Percentiles rank a stretch among this genome's conserved stretches.
phyloP scores from a whole-genome alignment of 2,888 invertebrate species.

The Slavum lentiscoides region DNA sequence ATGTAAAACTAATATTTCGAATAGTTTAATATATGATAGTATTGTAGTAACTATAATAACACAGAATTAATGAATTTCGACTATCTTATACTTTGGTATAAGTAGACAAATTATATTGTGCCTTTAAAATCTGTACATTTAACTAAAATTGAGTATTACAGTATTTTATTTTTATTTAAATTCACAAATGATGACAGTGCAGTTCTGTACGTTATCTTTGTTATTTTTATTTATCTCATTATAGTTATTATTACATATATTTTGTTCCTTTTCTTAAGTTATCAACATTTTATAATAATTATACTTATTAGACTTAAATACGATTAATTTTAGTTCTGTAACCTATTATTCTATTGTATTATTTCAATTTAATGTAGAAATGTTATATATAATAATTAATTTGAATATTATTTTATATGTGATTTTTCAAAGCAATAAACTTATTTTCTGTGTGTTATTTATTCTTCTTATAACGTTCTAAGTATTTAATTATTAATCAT shows the following conservation, averaged over 20 bases:
- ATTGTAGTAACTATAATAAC: slow-evolving; percentile 17
- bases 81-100: slow-evolving; percentile 32
- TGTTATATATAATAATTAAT: not conserved
- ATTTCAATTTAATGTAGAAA: slow-evolving; percentile 6
- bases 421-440: slow-evolving; percentile 41
- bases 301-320: not conserved
- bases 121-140: slow-evolving; percentile 39
- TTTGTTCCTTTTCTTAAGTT: slow-evolving; percentile 40
- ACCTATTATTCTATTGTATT: slow-evolving; percentile 4
- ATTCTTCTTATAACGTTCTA: not conserved
- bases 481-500: too few relatives aligned
- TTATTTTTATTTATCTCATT: slow-evolving; percentile 12
- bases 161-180: slow-evolving; percentile 18
- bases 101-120: slow-evolving; percentile 30
- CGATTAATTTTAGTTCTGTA: slow-evolving; percentile 15
- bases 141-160: not conserved
- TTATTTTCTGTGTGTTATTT: slow-evolving; percentile 29
- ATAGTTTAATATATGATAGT: slow-evolving; percentile 16
- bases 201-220: slow-evolving; percentile 3
- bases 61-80: slow-evolving; percentile 14
- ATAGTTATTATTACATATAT: slow-evolving; percentile 5
- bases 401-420: slow-evolving; percentile 33
- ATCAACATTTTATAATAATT: not conserved
- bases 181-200: not conserved
- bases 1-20: slow-evolving; percentile 6